A percentile compares a stretch with the other conserved stretches of the same genome.
Evolutionary conservation across 2,797 vertebrate species (phyloP).

Genomic region (Sebastes flavidus): DNA sequence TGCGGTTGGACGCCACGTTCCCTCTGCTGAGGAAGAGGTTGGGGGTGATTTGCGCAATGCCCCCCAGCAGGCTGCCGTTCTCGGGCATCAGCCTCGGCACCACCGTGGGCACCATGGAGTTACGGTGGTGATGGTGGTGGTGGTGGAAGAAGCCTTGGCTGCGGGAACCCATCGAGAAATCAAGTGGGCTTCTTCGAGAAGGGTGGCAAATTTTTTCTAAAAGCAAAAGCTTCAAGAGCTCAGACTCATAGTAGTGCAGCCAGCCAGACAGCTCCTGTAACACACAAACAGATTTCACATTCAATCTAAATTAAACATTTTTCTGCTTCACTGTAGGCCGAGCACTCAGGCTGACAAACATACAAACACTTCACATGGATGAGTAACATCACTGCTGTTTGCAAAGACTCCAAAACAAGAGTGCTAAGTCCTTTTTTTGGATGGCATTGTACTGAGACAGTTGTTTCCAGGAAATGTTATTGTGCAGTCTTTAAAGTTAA

Average conservation of each 20-base stretch:
- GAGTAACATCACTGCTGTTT: conserved; percentile 23
- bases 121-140: conserved; percentile 73
- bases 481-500: conserved; percentile 9
- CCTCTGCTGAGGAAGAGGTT: conserved; percentile 94
- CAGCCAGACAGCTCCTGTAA: conserved; percentile 69
- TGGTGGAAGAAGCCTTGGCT: conserved; percentile 90
- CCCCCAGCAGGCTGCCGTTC: conserved; percentile 85
- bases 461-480: conserved; percentile 13
- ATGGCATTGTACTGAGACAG: neutral
- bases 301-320: conserved; percentile 34
- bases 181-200: conserved; percentile 19
- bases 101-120: conserved; percentile 79
- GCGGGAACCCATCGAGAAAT: conserved; percentile 90
- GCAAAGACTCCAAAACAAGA: conserved; percentile 21
- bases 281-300: conserved; percentile 54
- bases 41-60: conserved; percentile 96
- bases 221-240: conserved; percentile 62
- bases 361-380: conserved; percentile 35
- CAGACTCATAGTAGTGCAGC: conserved; percentile 56
- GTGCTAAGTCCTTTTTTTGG: neutral
- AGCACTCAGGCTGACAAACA: conserved; percentile 24
- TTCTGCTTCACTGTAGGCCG: conserved; percentile 4
- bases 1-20: conserved; percentile 94
- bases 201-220: neutral
- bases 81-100: conserved; percentile 91